phyloP scores from a whole-genome alignment of 1,140 invertebrate genomes.

The Zaprionus lachaisei region DNA sequence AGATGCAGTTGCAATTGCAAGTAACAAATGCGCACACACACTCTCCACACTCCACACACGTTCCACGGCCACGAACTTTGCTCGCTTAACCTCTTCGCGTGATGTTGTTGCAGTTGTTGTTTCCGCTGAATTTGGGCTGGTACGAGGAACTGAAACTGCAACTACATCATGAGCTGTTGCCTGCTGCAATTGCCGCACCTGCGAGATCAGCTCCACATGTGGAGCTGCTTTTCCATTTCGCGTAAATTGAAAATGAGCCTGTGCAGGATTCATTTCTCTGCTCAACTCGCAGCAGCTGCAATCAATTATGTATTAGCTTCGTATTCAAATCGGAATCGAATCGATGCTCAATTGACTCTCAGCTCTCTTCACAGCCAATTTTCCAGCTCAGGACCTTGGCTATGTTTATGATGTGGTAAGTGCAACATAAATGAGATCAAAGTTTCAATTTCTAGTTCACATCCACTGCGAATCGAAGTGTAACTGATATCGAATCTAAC shows the following conservation, averaged over 20 bases:
- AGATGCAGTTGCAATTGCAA: constrained; percentile 43
- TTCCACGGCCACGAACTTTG: constrained; percentile 71
- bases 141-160: not conserved
- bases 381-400: not conserved
- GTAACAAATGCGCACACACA: constrained; percentile 13
- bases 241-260: constrained; percentile 73
- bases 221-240: constrained; percentile 62
- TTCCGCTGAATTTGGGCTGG: constrained; percentile 61
- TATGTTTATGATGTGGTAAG: not conserved
- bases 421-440: not conserved
- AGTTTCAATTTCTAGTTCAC: not conserved
- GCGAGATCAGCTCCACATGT: constrained; percentile 43
- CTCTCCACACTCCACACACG: constrained; percentile 55
- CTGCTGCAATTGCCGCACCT: constrained; percentile 69
- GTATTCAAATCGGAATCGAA: not conserved
- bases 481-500: no score
- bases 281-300: constrained; percentile 56
- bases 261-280: constrained; percentile 47
- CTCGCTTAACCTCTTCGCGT: constrained; percentile 67
- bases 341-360: no score
- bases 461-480: no score
- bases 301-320: constrained; percentile 1
- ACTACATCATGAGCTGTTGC: constrained; percentile 5
- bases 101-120: constrained; percentile 28
- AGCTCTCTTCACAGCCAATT: not conserved